A percentile compares a stretch with the other conserved stretches of the same genome.
These are phyloP conservation scores for Bubo bubo DNA, from an alignment of 2,113 vertebrate species.

Conservation along the genomic window DNA sequence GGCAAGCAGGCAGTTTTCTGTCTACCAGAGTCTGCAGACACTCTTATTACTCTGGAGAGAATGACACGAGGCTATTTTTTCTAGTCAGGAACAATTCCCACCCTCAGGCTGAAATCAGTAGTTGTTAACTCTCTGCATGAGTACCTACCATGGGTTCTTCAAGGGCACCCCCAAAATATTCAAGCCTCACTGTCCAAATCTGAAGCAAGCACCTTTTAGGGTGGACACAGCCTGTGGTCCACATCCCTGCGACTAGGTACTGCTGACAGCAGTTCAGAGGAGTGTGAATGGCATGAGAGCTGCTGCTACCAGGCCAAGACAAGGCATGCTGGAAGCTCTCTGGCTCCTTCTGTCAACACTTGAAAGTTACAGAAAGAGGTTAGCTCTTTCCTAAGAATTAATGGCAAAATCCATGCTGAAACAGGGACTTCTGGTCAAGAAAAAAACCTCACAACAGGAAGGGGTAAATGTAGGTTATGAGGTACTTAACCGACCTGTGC, in stretches of 20 bases:
- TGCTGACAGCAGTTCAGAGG: neutral
- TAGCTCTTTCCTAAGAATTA: slow-evolving; percentile 1
- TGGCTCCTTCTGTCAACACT: slow-evolving; percentile 16
- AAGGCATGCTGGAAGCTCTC: slow-evolving; percentile 1
- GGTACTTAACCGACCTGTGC: neutral
- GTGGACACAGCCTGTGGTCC: neutral
- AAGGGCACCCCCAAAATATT: neutral
- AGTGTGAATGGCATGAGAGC: neutral
- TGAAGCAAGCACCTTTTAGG: neutral
- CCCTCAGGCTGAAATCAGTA: neutral
- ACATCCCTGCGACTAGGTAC: neutral
- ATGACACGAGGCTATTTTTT: neutral
- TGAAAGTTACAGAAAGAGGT: neutral
- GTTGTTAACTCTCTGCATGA: neutral
- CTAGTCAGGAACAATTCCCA: neutral
- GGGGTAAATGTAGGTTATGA: neutral
- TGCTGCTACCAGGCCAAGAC: neutral
- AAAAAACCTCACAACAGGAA: neutral
- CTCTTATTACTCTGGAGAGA: neutral
- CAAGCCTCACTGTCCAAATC: fast-evolving
- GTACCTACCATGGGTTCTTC: neutral
- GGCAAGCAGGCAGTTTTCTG: neutral
- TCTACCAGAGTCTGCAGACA: neutral
- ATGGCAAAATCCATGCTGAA: neutral
- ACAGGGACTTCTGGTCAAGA: neutral